These are phyloP conservation scores for Cephalopterus ornatus DNA, from an alignment of 2,113 vertebrate genomes.

Conservation along the genomic window DNA sequence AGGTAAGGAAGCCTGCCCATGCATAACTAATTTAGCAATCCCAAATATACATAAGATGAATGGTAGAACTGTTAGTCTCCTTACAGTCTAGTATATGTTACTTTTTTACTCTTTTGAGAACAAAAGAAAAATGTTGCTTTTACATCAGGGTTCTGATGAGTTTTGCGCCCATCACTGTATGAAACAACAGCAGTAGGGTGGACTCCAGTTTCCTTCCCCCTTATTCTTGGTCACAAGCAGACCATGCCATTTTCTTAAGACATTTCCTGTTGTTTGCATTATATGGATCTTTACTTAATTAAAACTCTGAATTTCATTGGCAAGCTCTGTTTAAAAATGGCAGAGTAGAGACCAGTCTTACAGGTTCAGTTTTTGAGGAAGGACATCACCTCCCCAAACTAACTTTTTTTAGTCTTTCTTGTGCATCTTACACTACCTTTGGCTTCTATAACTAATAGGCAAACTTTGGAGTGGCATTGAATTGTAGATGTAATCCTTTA, in stretches of 20 bases:
- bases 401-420: not conserved
- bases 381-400: accelerated
- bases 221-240: not conserved
- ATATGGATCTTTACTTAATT: not conserved
- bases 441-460: not conserved
- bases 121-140: not conserved
- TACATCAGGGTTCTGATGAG: accelerated
- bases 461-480: not conserved
- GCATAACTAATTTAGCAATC: not conserved
- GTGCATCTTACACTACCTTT: not conserved
- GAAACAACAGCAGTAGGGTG: not conserved
- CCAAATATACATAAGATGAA: not conserved
- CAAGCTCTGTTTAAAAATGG: not conserved
- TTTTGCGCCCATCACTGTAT: not conserved
- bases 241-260: not conserved
- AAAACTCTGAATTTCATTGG: not conserved
- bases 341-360: not conserved
- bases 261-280: not conserved
- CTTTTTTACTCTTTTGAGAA: not conserved
- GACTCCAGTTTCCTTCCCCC: not conserved
- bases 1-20: not conserved
- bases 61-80: not conserved
- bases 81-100: not conserved
- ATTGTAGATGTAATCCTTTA: not conserved
- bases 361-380: not conserved